phyloP scores from a whole-genome alignment of 2,113 vertebrate species.

The Leucosticte australis region DNA sequence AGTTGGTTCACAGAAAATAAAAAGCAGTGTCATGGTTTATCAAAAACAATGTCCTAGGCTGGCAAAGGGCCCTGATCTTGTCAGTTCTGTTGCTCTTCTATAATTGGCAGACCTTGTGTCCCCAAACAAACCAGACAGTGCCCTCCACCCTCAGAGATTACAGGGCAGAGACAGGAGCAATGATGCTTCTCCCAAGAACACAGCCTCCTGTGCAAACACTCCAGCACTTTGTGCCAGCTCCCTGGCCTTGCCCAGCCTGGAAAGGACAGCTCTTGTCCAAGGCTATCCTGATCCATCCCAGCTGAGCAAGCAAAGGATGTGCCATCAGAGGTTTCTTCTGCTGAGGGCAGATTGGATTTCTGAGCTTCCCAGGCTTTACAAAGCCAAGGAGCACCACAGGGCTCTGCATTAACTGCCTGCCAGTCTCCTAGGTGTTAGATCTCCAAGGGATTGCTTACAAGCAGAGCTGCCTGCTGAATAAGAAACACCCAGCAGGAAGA shows the following conservation, averaged over 20 bases:
- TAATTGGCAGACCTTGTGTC: not conserved
- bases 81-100: not conserved
- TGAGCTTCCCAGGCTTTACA: not conserved
- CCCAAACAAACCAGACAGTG: not conserved
- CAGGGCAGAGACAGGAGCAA: not conserved
- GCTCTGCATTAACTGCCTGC: rapidly evolving
- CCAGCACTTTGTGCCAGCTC: rapidly evolving
- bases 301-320: not conserved
- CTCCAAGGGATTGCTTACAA: not conserved
- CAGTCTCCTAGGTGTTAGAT: not conserved
- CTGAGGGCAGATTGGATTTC: not conserved
- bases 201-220: not conserved
- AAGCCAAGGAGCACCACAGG: not conserved
- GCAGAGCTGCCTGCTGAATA: not conserved
- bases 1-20: not conserved
- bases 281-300: not conserved
- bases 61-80: not conserved
- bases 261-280: not conserved
- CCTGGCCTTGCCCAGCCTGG: not conserved
- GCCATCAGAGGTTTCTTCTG: not conserved
- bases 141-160: not conserved
- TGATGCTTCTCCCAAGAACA: rapidly evolving
- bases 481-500: not conserved
- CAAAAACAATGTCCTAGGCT: not conserved
- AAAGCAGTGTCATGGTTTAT: not conserved